phyloP scores from a whole-genome alignment of 2,113 vertebrate species.

The Lophochroa leadbeateri region DNA sequence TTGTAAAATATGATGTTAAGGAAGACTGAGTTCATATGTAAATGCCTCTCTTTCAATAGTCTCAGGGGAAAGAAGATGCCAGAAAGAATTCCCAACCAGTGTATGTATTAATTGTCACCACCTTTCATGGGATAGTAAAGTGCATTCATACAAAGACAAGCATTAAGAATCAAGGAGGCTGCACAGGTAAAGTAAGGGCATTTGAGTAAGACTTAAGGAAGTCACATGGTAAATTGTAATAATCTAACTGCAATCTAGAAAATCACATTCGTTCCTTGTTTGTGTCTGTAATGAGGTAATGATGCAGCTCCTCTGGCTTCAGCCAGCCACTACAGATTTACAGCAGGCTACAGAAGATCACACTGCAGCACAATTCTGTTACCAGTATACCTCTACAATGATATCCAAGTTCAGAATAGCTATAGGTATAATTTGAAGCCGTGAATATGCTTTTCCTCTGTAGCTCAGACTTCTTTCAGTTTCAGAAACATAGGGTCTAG shows the following conservation, averaged over 20 bases:
- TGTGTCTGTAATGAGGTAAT: conserved; percentile 6
- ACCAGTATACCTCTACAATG: neutral
- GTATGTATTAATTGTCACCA: conserved; percentile 51
- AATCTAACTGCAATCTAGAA: conserved; percentile 17
- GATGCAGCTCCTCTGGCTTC: neutral
- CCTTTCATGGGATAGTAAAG: conserved; percentile 14
- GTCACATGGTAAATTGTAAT: neutral
- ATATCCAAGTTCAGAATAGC: neutral
- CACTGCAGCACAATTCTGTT: neutral
- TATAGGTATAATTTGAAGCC: neutral
- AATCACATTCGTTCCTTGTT: neutral
- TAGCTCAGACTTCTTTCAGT: neutral
- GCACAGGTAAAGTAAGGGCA: neutral
- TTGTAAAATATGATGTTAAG: conserved; percentile 64
- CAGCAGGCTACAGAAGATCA: neutral
- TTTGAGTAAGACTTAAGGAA: conserved; percentile 22
- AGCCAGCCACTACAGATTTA: neutral
- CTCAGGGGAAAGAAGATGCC: conserved; percentile 48
- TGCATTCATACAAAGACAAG: neutral
- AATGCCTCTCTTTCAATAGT: conserved; percentile 54
- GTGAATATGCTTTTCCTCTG: neutral
- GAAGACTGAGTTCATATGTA: conserved; percentile 66
- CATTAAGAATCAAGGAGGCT: neutral
- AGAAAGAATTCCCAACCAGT: conserved; percentile 34
- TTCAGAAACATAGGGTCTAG: neutral